Percentiles rank a stretch among this genome's conserved stretches.
These are phyloP conservation scores for Bombylius major DNA, from an alignment of 2,888 invertebrate genomes.

Conservation along the genomic window DNA sequence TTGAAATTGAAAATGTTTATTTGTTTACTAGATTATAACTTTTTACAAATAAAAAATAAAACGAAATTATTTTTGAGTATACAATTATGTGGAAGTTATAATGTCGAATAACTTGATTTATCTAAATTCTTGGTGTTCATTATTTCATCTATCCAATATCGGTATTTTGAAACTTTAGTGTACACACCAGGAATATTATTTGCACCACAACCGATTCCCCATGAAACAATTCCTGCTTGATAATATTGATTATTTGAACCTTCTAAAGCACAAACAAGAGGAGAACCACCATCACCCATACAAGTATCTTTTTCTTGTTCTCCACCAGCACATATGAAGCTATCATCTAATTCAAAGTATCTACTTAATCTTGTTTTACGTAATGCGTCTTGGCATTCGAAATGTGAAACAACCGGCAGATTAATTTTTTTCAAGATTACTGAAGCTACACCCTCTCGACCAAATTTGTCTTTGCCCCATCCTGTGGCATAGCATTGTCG, in stretches of 20 bases:
- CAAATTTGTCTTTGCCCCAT: constrained; percentile 67
- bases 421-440: constrained; percentile 63
- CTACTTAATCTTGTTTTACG: constrained; percentile 52
- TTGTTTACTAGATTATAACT: too few relatives aligned
- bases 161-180: constrained; percentile 52
- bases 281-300: constrained; percentile 69
- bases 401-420: constrained; percentile 49
- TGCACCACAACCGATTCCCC: constrained; percentile 79
- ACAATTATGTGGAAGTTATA: too few relatives aligned
- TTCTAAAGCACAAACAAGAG: constrained; percentile 52
- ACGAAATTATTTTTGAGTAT: too few relatives aligned
- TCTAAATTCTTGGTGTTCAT: constrained; percentile 42
- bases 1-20: too few relatives aligned
- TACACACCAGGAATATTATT: constrained; percentile 63
- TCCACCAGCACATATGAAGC: constrained; percentile 72
- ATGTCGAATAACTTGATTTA: constrained; percentile 18
- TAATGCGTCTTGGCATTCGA: constrained; percentile 47
- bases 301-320: constrained; percentile 63
- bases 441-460: constrained; percentile 48
- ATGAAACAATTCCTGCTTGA: constrained; percentile 69
- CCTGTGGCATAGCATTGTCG: constrained; percentile 57
- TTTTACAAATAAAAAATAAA: too few relatives aligned
- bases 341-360: constrained; percentile 50
- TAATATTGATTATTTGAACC: constrained; percentile 46
- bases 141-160: constrained; percentile 59